Conservation (phyloP, 2,888 invertebrate genomes). For the Gymnocheta viridis region DNA sequence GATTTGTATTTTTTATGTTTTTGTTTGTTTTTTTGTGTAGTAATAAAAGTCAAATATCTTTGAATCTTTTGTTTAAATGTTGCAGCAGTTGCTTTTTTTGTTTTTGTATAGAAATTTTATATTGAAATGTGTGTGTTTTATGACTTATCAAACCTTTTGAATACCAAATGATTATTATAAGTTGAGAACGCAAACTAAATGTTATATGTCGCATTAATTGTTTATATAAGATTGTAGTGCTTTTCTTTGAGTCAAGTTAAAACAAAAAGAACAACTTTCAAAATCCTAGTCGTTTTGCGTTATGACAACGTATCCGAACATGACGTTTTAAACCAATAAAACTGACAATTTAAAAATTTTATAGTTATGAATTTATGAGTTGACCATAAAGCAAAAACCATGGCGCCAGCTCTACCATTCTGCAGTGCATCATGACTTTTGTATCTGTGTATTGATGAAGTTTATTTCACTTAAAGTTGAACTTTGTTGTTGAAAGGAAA, state of each 20-base stretch:
- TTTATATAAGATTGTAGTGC: slow-evolving; percentile 59
- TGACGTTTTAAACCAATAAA: slow-evolving; percentile 71
- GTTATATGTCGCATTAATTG: slow-evolving; percentile 67
- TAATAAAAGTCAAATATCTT: slow-evolving; percentile 66
- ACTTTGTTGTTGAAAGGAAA: slow-evolving; percentile 42
- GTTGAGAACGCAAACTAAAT: slow-evolving; percentile 51
- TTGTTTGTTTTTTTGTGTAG: background rate
- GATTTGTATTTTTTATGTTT: slow-evolving; percentile 57
- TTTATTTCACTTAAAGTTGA: slow-evolving; percentile 55
- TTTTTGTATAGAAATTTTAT: slow-evolving; percentile 30
- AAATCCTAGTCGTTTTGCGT: slow-evolving; percentile 68
- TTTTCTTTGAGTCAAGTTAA: background rate
- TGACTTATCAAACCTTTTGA: slow-evolving; percentile 68
- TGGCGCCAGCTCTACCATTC: slow-evolving; percentile 70
- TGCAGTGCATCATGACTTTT: slow-evolving; percentile 40
- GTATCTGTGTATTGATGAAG: slow-evolving; percentile 3
- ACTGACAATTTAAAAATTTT: slow-evolving; percentile 72
- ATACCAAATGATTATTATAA: slow-evolving; percentile 61
- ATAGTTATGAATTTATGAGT: slow-evolving; percentile 72
- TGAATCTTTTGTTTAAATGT: slow-evolving; percentile 40
- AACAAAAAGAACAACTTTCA: slow-evolving; percentile 17
- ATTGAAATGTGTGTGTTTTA: slow-evolving; percentile 66
- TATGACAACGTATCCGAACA: slow-evolving; percentile 70
- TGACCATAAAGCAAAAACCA: slow-evolving; percentile 70
- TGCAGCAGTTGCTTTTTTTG: background rate